phyloP scores from a whole-genome alignment of 2,113 vertebrate genomes.

The Martes martes region DNA sequence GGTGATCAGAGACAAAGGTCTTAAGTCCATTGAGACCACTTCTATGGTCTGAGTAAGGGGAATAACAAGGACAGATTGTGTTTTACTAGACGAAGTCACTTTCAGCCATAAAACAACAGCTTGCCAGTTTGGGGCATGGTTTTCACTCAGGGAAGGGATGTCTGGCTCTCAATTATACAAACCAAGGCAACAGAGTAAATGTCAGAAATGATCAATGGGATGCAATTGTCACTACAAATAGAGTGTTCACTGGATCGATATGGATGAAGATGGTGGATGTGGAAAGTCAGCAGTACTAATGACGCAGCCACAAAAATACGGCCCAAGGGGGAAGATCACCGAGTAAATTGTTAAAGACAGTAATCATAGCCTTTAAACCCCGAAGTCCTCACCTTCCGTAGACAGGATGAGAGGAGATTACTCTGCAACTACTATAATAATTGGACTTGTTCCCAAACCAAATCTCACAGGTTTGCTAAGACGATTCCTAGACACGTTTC shows the following conservation, averaged over 20 bases:
- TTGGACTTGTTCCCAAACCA: constrained; percentile 22
- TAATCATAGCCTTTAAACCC: neutral
- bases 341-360: neutral
- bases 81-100: constrained; percentile 15
- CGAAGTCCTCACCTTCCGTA: neutral
- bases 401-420: neutral
- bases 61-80: neutral
- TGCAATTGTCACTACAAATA: constrained; percentile 52
- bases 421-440: neutral
- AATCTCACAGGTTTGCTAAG: constrained; percentile 52
- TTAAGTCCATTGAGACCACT: neutral
- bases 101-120: neutral
- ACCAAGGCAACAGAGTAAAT: constrained; percentile 5
- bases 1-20: neutral
- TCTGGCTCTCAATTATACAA: constrained; percentile 55
- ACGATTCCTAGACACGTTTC: neutral
- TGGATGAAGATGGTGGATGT: neutral
- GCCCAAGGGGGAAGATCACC: neutral
- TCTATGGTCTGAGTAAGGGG: neutral
- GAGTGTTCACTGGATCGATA: constrained; percentile 37
- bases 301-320: neutral
- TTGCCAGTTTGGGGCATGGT: neutral
- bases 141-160: constrained; percentile 21
- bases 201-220: constrained; percentile 44
- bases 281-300: neutral